Evolutionary conservation across 2,797 vertebrate genomes (phyloP).

Genomic region (Antennarius maculatus): DNA sequence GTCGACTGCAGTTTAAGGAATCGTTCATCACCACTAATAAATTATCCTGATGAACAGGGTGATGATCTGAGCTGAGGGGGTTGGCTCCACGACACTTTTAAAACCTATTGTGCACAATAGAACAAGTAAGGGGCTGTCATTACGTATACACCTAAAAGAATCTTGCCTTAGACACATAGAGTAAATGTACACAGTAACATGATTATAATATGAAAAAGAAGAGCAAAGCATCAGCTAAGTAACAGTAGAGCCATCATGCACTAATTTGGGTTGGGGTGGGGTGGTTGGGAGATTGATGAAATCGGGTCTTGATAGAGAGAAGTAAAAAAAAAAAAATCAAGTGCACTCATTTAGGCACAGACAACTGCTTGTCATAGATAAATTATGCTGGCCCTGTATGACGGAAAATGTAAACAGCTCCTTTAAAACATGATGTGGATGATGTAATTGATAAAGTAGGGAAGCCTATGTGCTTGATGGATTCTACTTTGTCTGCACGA

Average conservation of each 20-base stretch:
- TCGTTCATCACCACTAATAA: constrained; percentile 58
- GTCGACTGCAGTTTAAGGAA: constrained; percentile 62
- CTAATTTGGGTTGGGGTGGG: constrained; percentile 6
- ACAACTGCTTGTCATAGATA: constrained; percentile 29
- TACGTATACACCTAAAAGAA: constrained; percentile 46
- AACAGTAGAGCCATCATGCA: constrained; percentile 30
- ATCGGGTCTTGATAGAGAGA: constrained; percentile 38
- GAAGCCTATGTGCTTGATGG: constrained; percentile 29
- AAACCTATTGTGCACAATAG: constrained; percentile 58
- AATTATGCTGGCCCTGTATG: constrained; percentile 18
- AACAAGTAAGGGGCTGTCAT: constrained; percentile 47
- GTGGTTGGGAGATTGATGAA: constrained; percentile 34
- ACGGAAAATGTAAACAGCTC: constrained; percentile 31
- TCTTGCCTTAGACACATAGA: constrained; percentile 24
- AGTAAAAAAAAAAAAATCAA: neutral
- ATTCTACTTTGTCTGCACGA: constrained; percentile 48
- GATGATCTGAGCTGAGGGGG: constrained; percentile 47
- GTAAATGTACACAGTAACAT: constrained; percentile 40
- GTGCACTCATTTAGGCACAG: constrained; percentile 14
- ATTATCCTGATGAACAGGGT: constrained; percentile 67
- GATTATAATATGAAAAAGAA: constrained; percentile 37
- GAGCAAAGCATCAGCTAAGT: constrained; percentile 22
- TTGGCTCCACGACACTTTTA: constrained; percentile 52
- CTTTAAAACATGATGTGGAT: constrained; percentile 17
- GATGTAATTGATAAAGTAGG: constrained; percentile 29